Conservation (phyloP, 1,140 invertebrate genomes). For the Drosophila serrata region DNA sequence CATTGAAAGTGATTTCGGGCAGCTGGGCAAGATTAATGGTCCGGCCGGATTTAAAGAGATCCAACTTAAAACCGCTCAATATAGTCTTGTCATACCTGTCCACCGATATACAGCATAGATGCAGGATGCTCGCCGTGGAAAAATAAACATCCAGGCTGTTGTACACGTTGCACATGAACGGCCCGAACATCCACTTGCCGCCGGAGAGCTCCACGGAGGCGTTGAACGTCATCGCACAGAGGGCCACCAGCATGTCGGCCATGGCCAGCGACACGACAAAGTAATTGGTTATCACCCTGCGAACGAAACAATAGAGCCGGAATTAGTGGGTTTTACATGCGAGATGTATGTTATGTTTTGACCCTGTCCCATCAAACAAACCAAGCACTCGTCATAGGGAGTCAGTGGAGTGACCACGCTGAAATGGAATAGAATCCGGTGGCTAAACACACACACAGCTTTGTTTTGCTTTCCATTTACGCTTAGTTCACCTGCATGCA, state of each 20-base stretch:
- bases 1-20: slow-evolving; percentile 65
- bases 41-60: slow-evolving; percentile 21
- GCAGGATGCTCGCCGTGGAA: slow-evolving; percentile 96
- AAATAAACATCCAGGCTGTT: slow-evolving; percentile 98
- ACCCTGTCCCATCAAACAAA: slow-evolving; percentile 3
- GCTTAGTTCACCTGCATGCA: slow-evolving; percentile 36
- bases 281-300: slow-evolving; percentile 95
- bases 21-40: slow-evolving; percentile 72
- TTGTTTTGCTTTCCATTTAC: slow-evolving; percentile 42
- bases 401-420: slow-evolving; percentile 1
- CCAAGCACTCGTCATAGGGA: neutral
- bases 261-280: slow-evolving; percentile 97
- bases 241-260: slow-evolving; percentile 96
- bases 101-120: slow-evolving; percentile 97
- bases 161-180: slow-evolving; percentile 96
- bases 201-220: slow-evolving; percentile 93
- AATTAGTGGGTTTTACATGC: slow-evolving; percentile 13
- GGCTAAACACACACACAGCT: slow-evolving; percentile 13
- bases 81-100: slow-evolving; percentile 87
- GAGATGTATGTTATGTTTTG: slow-evolving; percentile 8
- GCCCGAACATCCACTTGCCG: slow-evolving; percentile 93
- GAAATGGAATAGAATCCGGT: slow-evolving; percentile 3
- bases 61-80: slow-evolving; percentile 13
- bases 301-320: slow-evolving; percentile 37
- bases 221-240: slow-evolving; percentile 98